These are phyloP conservation scores for Ophthalmolycus amberensis DNA, from an alignment of 2,113 vertebrate genomes.

Conservation along the genomic window DNA sequence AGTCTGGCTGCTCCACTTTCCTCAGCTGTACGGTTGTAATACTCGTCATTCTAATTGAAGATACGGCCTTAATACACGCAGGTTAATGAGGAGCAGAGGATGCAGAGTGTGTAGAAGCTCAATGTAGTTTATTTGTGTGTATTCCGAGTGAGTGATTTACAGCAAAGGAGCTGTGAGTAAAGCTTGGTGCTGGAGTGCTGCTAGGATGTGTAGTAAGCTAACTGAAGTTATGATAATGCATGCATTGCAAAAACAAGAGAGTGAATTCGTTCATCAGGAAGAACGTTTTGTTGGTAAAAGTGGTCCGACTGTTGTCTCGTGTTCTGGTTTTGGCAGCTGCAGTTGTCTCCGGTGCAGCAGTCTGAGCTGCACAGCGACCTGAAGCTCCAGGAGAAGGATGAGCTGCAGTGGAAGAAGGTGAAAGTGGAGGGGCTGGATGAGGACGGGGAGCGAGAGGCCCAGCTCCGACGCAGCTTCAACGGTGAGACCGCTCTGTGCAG, in stretches of 20 bases:
- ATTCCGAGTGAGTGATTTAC: not conserved
- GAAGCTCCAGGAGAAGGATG: slow-evolving; percentile 95
- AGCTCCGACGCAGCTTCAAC: slow-evolving; percentile 86
- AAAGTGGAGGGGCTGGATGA: slow-evolving; percentile 93
- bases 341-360: slow-evolving; percentile 88
- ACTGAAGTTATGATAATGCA: not conserved
- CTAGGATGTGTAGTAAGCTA: not conserved
- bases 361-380: slow-evolving; percentile 95
- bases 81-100: not conserved
- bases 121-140: not conserved
- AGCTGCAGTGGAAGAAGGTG: slow-evolving; percentile 94
- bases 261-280: not conserved
- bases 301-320: not conserved
- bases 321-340: slow-evolving; percentile 80
- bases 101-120: not conserved
- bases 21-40: not conserved
- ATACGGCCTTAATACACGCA: not conserved
- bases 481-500: slow-evolving; percentile 66
- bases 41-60: not conserved
- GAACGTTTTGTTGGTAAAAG: not conserved
- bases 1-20: not conserved
- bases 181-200: too few relatives aligned
- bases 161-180: not conserved
- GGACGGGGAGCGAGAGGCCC: slow-evolving; percentile 92
- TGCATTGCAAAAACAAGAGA: not conserved